Evolutionary conservation across 2,113 vertebrate species (phyloP).

Genomic region (Chitala chitala): DNA sequence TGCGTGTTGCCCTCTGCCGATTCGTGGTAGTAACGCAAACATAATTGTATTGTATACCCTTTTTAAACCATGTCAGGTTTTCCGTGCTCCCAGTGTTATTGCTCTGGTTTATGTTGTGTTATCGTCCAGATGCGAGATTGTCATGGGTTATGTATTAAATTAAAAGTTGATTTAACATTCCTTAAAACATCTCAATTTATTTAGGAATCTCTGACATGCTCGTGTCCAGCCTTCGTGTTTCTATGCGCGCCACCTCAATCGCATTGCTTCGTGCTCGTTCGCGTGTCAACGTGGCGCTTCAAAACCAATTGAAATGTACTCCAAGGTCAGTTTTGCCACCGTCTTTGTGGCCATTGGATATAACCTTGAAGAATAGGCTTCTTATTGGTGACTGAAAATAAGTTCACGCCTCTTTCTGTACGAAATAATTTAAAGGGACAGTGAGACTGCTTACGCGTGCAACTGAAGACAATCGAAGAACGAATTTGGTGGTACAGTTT

Average conservation of each 20-base stretch:
- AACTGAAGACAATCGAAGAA: background rate
- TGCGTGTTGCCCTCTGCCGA: background rate
- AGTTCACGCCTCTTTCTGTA: conserved; percentile 31
- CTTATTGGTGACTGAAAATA: conserved; percentile 33
- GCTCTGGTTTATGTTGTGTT: background rate
- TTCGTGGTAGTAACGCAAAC: background rate
- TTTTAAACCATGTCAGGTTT: background rate
- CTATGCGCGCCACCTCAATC: background rate
- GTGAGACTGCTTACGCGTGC: conserved; percentile 50
- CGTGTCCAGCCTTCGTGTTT: too few species aligned
- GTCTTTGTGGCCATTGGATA: background rate
- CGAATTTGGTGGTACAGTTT: too few species aligned
- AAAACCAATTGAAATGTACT: conserved; percentile 48
- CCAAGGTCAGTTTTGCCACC: background rate
- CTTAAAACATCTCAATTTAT: too few species aligned
- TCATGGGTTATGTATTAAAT: too few species aligned
- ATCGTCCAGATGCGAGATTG: too few species aligned
- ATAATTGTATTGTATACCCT: background rate
- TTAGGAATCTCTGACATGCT: too few species aligned
- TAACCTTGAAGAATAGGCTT: background rate
- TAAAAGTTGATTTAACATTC: too few species aligned
- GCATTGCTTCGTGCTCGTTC: conserved; percentile 24
- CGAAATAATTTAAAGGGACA: conserved; percentile 46
- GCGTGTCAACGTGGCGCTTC: conserved; percentile 71
- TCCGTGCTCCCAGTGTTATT: background rate